Evolutionary conservation across 2,113 vertebrate genomes (phyloP).

Genomic region (Lepisosteus oculatus): DNA sequence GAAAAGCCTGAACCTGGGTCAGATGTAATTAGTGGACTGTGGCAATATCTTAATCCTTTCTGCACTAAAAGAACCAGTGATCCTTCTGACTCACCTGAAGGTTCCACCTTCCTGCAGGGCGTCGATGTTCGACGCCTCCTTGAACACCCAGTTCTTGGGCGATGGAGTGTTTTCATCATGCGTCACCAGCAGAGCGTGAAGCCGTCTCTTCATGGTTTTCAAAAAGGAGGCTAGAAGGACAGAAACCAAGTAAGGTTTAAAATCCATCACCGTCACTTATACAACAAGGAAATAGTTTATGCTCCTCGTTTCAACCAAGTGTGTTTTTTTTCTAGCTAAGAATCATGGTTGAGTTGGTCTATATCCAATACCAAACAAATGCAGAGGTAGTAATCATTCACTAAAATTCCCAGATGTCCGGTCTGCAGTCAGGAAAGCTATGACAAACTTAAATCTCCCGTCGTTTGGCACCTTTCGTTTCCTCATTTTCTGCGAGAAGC

Average conservation of each 20-base stretch:
- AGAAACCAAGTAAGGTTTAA: not conserved
- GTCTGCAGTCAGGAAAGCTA: too few relatives aligned
- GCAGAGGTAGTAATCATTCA: not conserved
- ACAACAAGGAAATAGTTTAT: too few relatives aligned
- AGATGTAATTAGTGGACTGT: too few relatives aligned
- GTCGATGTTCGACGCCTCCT: constrained; percentile 80
- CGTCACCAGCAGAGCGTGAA: constrained; percentile 64
- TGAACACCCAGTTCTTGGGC: constrained; percentile 76
- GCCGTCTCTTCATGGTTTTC: constrained; percentile 66
- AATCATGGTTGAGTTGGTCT: not conserved
- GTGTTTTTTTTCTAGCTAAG: too few relatives aligned
- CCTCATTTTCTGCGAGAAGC: constrained; percentile 63
- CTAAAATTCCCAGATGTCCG: too few relatives aligned
- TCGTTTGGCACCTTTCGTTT: constrained; percentile 54
- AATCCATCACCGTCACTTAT: too few relatives aligned
- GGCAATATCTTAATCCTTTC: too few relatives aligned
- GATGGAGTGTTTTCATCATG: constrained; percentile 61
- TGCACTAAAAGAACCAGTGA: too few relatives aligned
- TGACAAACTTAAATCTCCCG: too few relatives aligned
- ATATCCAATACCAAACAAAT: not conserved
- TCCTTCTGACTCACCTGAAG: constrained; percentile 73
- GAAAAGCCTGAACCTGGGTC: too few relatives aligned
- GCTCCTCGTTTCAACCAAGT: too few relatives aligned
- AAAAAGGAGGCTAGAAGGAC: constrained; percentile 75
- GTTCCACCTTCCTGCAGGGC: constrained; percentile 94